Conservation (phyloP, 2,113 vertebrate genomes). For the Ptyas mucosa region DNA sequence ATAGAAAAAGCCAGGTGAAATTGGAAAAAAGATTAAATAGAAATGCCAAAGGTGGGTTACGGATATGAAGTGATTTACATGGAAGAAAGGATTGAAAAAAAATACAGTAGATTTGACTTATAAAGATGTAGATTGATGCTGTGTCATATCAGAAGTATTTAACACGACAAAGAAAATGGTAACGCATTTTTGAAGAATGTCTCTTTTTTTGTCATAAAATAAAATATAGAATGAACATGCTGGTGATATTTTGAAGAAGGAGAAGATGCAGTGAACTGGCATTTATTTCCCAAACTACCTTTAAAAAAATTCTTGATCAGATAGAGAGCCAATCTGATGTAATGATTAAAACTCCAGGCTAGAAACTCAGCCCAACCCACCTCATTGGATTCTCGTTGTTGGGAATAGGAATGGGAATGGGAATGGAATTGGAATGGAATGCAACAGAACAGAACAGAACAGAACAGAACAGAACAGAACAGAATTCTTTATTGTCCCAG, state of each 20-base stretch:
- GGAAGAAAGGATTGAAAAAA: slow-evolving; percentile 28
- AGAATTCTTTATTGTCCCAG: not conserved
- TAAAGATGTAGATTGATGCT: slow-evolving; percentile 12
- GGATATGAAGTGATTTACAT: slow-evolving; percentile 8
- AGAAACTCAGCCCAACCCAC: not conserved
- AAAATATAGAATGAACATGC: not conserved
- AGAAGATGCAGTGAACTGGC: not conserved
- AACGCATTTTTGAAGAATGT: not conserved
- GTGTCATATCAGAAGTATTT: slow-evolving; percentile 10
- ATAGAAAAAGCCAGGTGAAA: slow-evolving; percentile 37
- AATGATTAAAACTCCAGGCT: not conserved
- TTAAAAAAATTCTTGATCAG: not conserved
- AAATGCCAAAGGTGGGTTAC: not conserved
- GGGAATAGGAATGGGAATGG: too few species aligned
- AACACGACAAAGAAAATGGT: slow-evolving; percentile 16
- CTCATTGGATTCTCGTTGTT: not conserved
- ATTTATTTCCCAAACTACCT: not conserved
- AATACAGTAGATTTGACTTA: slow-evolving; percentile 32
- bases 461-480: too few species aligned
- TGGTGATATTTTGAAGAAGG: slow-evolving; percentile 3
- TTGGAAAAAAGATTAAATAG: not conserved
- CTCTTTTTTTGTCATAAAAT: not conserved
- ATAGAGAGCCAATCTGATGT: not conserved
- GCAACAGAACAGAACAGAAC: not conserved
- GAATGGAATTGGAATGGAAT: not conserved